Evolutionary conservation across 2,888 invertebrate species (phyloP).

Genomic region (Drosophila paramelanica): DNA sequence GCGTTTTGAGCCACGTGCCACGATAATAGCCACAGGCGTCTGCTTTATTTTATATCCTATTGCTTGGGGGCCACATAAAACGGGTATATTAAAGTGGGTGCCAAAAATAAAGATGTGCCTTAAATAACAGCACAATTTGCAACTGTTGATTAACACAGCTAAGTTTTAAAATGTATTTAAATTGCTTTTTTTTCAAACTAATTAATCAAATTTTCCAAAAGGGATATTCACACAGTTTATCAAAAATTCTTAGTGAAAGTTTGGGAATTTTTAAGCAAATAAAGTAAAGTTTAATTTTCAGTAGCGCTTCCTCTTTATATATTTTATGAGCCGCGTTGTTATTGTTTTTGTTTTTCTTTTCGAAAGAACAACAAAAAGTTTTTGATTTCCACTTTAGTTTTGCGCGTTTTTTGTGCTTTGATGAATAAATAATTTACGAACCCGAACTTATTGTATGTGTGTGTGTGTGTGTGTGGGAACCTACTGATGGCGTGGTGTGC

Average conservation of each 20-base stretch:
- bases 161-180: too few species aligned
- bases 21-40: conserved; percentile 41
- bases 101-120: not conserved
- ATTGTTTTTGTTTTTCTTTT: conserved; percentile 17
- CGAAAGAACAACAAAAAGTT: conserved; percentile 7
- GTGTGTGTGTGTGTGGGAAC: not conserved
- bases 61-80: not conserved
- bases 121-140: not conserved
- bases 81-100: conserved; percentile 24
- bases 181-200: too few species aligned
- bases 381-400: conserved; percentile 22
- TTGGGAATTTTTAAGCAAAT: too few species aligned
- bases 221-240: too few species aligned
- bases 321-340: not conserved
- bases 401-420: conserved; percentile 19
- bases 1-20: conserved; percentile 73
- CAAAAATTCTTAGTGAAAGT: too few species aligned
- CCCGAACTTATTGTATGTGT: conserved; percentile 4
- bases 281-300: too few species aligned
- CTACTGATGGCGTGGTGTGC: not conserved
- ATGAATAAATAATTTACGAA: conserved; percentile 40
- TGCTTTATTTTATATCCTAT: conserved; percentile 34
- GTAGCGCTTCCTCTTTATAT: not conserved
- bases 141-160: not conserved
- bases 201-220: too few species aligned